phyloP scores from a whole-genome alignment of 1,140 invertebrate genomes.

The Lasioglossum baleicum region DNA sequence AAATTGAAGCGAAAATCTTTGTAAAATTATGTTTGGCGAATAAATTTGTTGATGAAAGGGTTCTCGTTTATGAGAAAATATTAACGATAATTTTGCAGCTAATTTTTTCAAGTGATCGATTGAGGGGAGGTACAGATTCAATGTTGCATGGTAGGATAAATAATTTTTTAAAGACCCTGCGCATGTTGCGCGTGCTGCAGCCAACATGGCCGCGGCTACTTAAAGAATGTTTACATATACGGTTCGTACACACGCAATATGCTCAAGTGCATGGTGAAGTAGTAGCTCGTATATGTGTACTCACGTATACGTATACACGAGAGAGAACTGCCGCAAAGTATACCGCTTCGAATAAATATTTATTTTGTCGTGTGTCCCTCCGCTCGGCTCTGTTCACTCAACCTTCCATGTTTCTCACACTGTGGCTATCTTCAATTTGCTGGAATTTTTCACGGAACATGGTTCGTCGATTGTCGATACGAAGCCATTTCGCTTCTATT shows the following conservation, averaged over 20 bases:
- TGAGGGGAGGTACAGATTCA: neutral
- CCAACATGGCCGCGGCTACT: neutral
- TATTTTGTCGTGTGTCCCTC: constrained; percentile 53
- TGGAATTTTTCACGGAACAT: too few species aligned
- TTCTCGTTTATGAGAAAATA: too few species aligned
- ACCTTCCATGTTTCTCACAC: neutral
- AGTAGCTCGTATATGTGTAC: constrained; percentile 21
- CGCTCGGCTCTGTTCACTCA: constrained; percentile 1
- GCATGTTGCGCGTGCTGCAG: neutral
- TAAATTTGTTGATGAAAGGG: too few species aligned
- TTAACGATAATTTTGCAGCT: too few species aligned
- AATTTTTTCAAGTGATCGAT: too few species aligned
- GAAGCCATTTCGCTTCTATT: too few species aligned
- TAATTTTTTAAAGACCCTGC: neutral
- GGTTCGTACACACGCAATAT: constrained; percentile 8
- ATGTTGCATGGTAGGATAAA: neutral
- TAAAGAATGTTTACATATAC: constrained; percentile 26
- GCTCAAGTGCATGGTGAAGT: constrained; percentile 56
- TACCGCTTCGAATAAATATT: constrained; percentile 50
- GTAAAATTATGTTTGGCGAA: too few species aligned
- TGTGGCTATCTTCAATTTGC: too few species aligned
- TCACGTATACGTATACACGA: too few species aligned
- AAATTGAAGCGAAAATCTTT: too few species aligned
- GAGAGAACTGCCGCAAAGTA: constrained; percentile 25
- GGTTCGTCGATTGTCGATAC: too few species aligned